Base-by-base conservation (phyloP, 2,797 vertebrate species). In the Pterois miles region DNA sequence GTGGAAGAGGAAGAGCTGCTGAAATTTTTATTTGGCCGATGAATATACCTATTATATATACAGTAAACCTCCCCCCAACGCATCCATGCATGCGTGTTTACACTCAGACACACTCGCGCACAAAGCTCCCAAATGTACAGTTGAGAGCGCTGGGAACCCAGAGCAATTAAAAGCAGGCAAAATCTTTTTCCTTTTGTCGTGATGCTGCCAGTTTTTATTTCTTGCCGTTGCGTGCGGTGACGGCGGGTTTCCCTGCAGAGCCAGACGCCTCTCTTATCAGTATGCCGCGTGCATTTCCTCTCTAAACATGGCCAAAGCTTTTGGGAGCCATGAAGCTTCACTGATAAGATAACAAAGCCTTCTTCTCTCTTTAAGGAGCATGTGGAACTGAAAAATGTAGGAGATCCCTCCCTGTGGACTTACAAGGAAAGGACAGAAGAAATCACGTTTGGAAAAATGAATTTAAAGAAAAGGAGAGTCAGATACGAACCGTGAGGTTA, bases 271-370 rank as follows among this genome's bases (percentile, higher is more conserved):
- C 38, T 81, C 86, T 86, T 82, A 92, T 91, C 91, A 89, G 86
- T 82, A 90, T 92, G 83, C 85, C 13, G 82, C 20, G 86, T 81
- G 88, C 90, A 85, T 80, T 85, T 89, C 87, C 90, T 83, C 85
- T 85, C 88, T 36, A 88, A 91, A 90, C 87, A 89, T 77, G 83
- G 65, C 73, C 85, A 82, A 85, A 87, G 91, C 90, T 90, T 91
- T 92, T 91, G 91, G 92, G 89, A 91, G 66, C 85, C 73, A 80
- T 76, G 75, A 83, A 85, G 87, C 89, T 81, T 81, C 67, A 2
- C 83, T 65, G 92, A 93, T 93, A 89, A 91, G 91, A 93, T 92
- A 89, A 92, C 76, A 86, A 90, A 87, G 74, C 80, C 59, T 29
- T 79, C 59, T 25, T 23, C 72, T 80, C 74, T 80, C 85, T 89